Percentiles rank a stretch among this genome's conserved stretches.
Evolutionary conservation across 2,888 invertebrate species (phyloP).

Genomic region (Chamaedrilus cognettii): DNA sequence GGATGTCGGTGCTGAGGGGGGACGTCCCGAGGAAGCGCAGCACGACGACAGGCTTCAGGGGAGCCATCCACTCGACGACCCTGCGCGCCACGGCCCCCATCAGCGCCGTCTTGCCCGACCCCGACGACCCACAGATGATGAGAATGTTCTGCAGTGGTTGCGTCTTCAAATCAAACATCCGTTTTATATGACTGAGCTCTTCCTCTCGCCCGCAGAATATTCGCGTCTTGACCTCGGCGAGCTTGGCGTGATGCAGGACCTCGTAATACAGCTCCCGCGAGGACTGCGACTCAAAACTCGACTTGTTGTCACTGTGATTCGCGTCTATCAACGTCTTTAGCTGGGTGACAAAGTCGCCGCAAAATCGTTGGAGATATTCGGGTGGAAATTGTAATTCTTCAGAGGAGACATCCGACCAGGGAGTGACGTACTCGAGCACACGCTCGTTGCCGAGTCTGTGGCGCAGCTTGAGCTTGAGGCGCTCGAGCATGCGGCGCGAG

Average conservation of each 20-base stretch:
- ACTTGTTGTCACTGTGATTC: background rate
- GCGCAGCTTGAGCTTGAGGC: constrained; percentile 18
- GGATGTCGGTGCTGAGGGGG: constrained; percentile 40
- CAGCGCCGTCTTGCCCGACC: constrained; percentile 37
- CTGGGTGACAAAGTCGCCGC: constrained; percentile 27
- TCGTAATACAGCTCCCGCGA: constrained; percentile 22
- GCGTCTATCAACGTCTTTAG: constrained; percentile 21
- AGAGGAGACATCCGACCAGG: constrained; percentile 23
- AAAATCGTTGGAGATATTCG: constrained; percentile 31
- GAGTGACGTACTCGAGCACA: constrained; percentile 18
- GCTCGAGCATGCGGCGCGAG: constrained; percentile 6
- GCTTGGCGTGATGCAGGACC: constrained; percentile 33
- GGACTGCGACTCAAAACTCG: background rate
- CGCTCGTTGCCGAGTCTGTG: background rate
- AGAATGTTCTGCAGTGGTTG: no score
- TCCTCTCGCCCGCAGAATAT: constrained; percentile 37
- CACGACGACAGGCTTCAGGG: constrained; percentile 16
- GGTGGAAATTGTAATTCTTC: constrained; percentile 28
- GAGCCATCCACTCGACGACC: constrained; percentile 25
- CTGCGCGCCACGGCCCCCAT: constrained; percentile 28
- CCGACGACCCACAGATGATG: constrained; percentile 34
- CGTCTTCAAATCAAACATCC: no score
- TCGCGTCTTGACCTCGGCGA: constrained; percentile 28
- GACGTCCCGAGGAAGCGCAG: constrained; percentile 44
- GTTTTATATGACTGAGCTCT: constrained; percentile 11